Percentiles rank a stretch among this genome's conserved stretches.
Conservation (phyloP, 2,113 vertebrate species). For the Periophthalmodon schlosseri region DNA sequence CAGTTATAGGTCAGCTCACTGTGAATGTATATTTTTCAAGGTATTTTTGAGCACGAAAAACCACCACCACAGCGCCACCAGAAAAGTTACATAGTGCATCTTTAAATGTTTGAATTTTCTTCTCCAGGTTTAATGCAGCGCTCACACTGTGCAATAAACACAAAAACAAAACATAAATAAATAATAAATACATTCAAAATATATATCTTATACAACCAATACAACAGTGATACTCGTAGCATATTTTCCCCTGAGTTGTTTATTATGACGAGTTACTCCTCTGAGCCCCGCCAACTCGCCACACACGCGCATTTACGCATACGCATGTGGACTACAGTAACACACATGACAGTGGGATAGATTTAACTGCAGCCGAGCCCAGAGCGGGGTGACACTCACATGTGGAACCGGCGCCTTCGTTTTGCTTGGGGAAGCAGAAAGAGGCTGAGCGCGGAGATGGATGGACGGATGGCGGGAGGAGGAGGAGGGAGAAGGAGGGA, state of each 20-base stretch:
- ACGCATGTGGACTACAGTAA: not conserved
- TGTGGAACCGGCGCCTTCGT: slow-evolving; percentile 69
- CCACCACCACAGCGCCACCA: no score
- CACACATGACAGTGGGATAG: not conserved
- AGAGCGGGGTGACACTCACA: slow-evolving; percentile 70
- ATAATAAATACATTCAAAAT: not conserved
- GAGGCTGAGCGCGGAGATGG: slow-evolving; percentile 59
- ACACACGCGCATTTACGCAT: slow-evolving; percentile 3
- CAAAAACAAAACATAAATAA: no score
- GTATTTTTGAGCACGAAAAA: no score
- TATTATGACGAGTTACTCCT: not conserved
- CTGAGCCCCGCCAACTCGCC: not conserved
- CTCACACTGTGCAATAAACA: no score
- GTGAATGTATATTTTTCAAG: no score
- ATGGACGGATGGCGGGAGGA: slow-evolving; percentile 40
- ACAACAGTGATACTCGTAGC: not conserved
- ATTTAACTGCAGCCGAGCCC: slow-evolving; percentile 36
- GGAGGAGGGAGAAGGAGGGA: slow-evolving; percentile 34
- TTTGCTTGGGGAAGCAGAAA: slow-evolving; percentile 80
- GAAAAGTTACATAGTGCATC: no score
- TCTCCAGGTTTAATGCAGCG: no score
- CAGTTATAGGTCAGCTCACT: no score
- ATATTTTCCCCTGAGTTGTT: not conserved
- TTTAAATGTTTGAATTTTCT: no score
- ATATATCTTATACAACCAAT: not conserved